phyloP scores from a whole-genome alignment of 1,140 invertebrate genomes.

The Panagrolaimus sp. region DNA sequence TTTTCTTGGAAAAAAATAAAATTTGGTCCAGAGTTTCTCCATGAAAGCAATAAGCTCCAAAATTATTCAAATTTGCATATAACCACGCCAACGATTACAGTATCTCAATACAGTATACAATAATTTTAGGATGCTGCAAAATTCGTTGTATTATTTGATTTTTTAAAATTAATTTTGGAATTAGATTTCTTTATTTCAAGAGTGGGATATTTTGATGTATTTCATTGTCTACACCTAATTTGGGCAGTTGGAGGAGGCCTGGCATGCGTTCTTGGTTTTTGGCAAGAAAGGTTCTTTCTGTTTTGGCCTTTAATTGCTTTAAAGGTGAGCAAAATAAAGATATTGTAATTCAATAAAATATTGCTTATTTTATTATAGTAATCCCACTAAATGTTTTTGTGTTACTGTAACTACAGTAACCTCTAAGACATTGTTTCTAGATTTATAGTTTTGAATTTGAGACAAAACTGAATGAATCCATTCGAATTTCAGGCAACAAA shows the following conservation, averaged over 20 bases:
- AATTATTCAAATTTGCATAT: too few relatives aligned
- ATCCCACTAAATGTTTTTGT: background rate
- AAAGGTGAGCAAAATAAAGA: background rate
- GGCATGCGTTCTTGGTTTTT: background rate
- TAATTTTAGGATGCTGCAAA: conserved; percentile 1
- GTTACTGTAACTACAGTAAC: too few relatives aligned
- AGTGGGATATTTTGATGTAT: conserved; percentile 2
- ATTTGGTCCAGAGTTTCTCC: too few relatives aligned
- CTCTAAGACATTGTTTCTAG: too few relatives aligned
- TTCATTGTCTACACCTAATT: background rate
- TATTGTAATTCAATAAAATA: background rate
- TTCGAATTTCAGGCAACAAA: conserved; percentile 8
- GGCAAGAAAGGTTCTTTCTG: conserved; percentile 2
- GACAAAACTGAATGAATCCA: too few relatives aligned
- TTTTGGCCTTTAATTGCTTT: conserved; percentile 9
- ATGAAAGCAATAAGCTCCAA: too few relatives aligned
- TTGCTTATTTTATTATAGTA: too few relatives aligned
- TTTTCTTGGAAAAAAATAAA: too few relatives aligned
- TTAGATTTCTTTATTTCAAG: background rate
- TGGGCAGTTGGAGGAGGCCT: background rate
- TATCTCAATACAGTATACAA: too few relatives aligned
- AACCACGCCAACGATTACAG: background rate
- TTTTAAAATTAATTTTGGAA: background rate
- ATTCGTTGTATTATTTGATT: background rate
- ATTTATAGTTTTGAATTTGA: too few relatives aligned